A percentile compares a stretch with the other conserved stretches of the same genome.
phyloP scores from a whole-genome alignment of 2,797 vertebrate species.

The Lycodopsis pacificus region DNA sequence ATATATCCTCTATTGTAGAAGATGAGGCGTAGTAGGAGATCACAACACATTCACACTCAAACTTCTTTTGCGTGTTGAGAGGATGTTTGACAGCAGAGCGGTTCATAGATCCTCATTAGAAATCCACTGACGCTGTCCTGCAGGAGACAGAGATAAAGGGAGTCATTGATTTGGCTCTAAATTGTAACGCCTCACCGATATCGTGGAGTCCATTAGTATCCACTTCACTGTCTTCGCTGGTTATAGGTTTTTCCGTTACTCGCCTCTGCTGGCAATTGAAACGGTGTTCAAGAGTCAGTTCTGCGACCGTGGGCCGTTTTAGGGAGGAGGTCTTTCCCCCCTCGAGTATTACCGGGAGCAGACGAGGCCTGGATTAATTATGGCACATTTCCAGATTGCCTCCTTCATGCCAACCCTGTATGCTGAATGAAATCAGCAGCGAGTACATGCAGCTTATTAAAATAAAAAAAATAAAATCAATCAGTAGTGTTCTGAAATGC shows the following conservation, averaged over 20 bases:
- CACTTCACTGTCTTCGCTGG: slow-evolving; percentile 26
- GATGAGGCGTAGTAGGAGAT: not conserved
- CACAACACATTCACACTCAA: not conserved
- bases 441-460: slow-evolving; percentile 1
- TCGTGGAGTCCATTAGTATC: slow-evolving; percentile 47
- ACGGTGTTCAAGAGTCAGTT: slow-evolving; percentile 10
- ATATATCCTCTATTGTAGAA: not conserved
- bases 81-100: slow-evolving; percentile 7
- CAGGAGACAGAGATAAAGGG: slow-evolving; percentile 31
- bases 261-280: slow-evolving; percentile 49
- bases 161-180: slow-evolving; percentile 57
- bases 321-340: slow-evolving; percentile 33
- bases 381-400: slow-evolving; percentile 55
- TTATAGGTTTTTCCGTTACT: slow-evolving; percentile 32
- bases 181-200: slow-evolving; percentile 38
- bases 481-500: not conserved
- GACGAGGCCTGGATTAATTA: slow-evolving; percentile 60
- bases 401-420: slow-evolving; percentile 25
- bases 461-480: not conserved
- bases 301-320: slow-evolving; percentile 15
- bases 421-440: slow-evolving; percentile 9
- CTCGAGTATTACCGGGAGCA: slow-evolving; percentile 48
- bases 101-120: slow-evolving; percentile 35
- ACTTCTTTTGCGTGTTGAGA: not conserved
- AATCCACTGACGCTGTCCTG: slow-evolving; percentile 30